Base-by-base conservation (phyloP, 2,888 invertebrate genomes). In the Dysmachus trigonus region DNA sequence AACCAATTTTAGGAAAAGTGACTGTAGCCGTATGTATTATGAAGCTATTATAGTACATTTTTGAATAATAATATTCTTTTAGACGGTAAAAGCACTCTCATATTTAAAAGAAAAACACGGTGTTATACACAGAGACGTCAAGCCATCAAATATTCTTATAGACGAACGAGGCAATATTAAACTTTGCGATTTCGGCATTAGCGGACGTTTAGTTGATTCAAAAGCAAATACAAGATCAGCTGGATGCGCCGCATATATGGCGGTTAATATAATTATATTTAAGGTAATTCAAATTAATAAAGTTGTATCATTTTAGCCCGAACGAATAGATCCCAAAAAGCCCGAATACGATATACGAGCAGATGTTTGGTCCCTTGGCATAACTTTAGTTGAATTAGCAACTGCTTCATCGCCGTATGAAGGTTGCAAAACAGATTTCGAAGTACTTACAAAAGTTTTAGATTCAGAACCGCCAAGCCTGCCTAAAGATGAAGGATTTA, bases 241-340 rank as follows among this genome's bases (percentile, higher is more conserved):
- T 2, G 99, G 99, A 71, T 99, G 99, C 93, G 98, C 98, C n/a
- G 99, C 98, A 1, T 99, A 99, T 90, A 98, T 99, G 98, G 98
- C 99, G 90, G 98, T 98, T 92, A 94, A 95, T 94, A 88, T 53
- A 6, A 30, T 51, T 51, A 47, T 31, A 31, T 47, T 53, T 15
- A 1, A 0, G 10, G 83, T 30, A 86, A 13, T 83, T 22, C n/a
- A 8, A 51, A 51, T 51, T 31, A 27, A 18, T 72, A 72, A 38
- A n/a, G 13, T 38, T 2, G 13, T 62, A 22, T n/a, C 31, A 30
- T 79, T 88, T 30, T 90, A 98, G 98, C 99, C 99, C 82, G 99
- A 99, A 93, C 94, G 99, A 89, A 99, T 99, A 92, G 98, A 98
- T 92, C 98, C 98, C 31, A 95, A 95, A 87, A 95, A 97, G 91